Evolutionary conservation across 2,888 invertebrate species (phyloP).

Genomic region (Spialia ferax): DNA sequence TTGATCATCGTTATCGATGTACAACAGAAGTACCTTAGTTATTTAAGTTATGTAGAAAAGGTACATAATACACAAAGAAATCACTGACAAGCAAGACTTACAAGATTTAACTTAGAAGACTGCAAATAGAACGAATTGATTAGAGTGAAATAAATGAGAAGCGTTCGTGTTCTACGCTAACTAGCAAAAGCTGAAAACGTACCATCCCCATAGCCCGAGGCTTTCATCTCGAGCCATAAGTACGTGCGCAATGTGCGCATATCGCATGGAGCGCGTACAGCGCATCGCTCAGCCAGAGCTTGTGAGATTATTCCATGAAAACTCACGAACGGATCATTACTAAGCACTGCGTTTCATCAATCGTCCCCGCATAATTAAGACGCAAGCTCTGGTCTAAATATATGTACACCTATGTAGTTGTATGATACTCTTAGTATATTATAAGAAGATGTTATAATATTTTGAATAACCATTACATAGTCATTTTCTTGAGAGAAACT

Average conservation of each 20-base stretch:
- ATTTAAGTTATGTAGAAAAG: too few relatives aligned
- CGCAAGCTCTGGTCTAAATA: conserved; percentile 44
- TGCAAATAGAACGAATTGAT: conserved; percentile 32
- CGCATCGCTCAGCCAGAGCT: conserved; percentile 53
- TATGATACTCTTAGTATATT: conserved; percentile 2
- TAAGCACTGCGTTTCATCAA: conserved; percentile 67
- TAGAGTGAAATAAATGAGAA: conserved; percentile 36
- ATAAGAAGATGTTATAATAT: conserved; percentile 2
- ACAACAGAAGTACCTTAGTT: too few relatives aligned
- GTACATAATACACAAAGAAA: too few relatives aligned
- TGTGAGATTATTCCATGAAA: conserved; percentile 67
- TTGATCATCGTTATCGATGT: too few relatives aligned
- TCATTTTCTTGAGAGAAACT: too few relatives aligned
- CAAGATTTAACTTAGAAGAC: conserved; percentile 6
- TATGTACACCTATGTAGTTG: too few relatives aligned
- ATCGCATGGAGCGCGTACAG: conserved; percentile 47
- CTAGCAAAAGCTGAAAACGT: conserved; percentile 56
- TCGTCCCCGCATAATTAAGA: conserved; percentile 74
- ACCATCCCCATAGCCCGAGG: conserved; percentile 54
- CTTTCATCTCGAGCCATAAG: conserved; percentile 45
- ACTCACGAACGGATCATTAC: conserved; percentile 72
- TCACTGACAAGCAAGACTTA: not conserved
- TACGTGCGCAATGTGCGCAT: conserved; percentile 49
- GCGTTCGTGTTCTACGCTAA: conserved; percentile 48
- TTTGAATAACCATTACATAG: too few relatives aligned